phyloP scores from a whole-genome alignment of 1,140 invertebrate genomes.

The Popillia japonica region DNA sequence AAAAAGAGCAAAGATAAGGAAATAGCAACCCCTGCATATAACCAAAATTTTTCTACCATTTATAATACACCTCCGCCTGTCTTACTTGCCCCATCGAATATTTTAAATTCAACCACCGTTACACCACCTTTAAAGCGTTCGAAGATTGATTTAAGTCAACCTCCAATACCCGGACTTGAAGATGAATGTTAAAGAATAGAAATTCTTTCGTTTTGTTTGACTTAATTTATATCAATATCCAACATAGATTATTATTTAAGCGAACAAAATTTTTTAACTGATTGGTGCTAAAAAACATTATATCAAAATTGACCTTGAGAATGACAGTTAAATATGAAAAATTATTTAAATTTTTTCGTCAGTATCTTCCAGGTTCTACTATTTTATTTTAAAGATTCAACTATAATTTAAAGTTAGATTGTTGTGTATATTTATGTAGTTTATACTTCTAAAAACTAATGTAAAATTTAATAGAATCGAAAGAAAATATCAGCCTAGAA shows the following conservation, averaged over 20 bases:
- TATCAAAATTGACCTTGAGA: background rate
- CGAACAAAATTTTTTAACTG: background rate
- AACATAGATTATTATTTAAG: background rate
- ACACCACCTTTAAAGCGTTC: slow-evolving; percentile 41
- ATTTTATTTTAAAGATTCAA: background rate
- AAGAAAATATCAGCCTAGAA: background rate
- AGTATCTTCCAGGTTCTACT: background rate
- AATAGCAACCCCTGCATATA: slow-evolving; percentile 21
- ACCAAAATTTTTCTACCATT: slow-evolving; percentile 24
- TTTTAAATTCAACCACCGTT: background rate
- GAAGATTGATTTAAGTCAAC: slow-evolving; percentile 47
- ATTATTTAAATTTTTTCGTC: background rate
- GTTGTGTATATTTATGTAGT: background rate
- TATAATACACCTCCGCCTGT: slow-evolving; percentile 39
- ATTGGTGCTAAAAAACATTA: background rate
- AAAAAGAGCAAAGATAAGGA: slow-evolving; percentile 38
- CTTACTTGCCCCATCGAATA: slow-evolving; percentile 24
- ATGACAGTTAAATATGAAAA: background rate
- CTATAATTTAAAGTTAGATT: slow-evolving; percentile 8
- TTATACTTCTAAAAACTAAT: background rate
- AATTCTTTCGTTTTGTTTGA: background rate
- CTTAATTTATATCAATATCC: background rate
- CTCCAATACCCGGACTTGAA: slow-evolving; percentile 51
- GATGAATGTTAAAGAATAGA: slow-evolving; percentile 41
- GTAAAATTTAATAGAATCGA: background rate